Conservation (phyloP, 2,113 vertebrate genomes). For the Rhabdomys dilectus region DNA sequence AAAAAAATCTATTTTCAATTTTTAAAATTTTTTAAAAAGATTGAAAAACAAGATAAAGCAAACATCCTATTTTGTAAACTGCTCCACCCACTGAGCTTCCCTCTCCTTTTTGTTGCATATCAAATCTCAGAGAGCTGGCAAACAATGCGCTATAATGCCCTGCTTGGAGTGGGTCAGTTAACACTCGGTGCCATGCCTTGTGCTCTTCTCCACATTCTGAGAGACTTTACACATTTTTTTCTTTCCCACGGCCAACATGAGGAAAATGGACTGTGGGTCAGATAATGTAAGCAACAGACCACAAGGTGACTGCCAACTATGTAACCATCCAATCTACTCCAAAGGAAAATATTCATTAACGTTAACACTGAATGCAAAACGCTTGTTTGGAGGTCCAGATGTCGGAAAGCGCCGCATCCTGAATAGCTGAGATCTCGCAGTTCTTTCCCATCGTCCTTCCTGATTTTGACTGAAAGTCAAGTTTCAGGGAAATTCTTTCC, state of each 20-base stretch:
- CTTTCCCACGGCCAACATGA: conserved; percentile 84
- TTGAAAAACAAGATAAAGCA: not conserved
- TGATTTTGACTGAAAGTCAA: conserved; percentile 85
- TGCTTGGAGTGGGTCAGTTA: conserved; percentile 69
- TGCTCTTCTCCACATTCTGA: conserved; percentile 74
- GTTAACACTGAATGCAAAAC: conserved; percentile 82
- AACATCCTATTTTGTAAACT: conserved; percentile 60
- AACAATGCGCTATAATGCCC: conserved; percentile 65
- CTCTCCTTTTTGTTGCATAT: conserved; percentile 66
- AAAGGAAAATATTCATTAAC: conserved; percentile 83
- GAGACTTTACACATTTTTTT: conserved; percentile 81
- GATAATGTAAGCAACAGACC: conserved; percentile 86
- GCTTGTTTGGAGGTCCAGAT: conserved; percentile 85
- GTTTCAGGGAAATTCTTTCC: conserved; percentile 87
- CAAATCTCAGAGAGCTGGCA: conserved; percentile 72
- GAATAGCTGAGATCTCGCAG: conserved; percentile 81
- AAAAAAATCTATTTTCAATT: not conserved
- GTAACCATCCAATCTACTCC: conserved; percentile 76
- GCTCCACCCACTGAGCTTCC: conserved; percentile 53
- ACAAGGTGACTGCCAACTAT: conserved; percentile 78
- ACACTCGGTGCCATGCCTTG: conserved; percentile 60
- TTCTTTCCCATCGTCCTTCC: conserved; percentile 84
- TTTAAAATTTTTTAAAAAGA: not conserved
- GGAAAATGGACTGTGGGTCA: conserved; percentile 83
- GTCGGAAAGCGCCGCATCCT: conserved; percentile 82